Conservation (phyloP, 2,113 vertebrate genomes). For the Pelobates fuscus region DNA sequence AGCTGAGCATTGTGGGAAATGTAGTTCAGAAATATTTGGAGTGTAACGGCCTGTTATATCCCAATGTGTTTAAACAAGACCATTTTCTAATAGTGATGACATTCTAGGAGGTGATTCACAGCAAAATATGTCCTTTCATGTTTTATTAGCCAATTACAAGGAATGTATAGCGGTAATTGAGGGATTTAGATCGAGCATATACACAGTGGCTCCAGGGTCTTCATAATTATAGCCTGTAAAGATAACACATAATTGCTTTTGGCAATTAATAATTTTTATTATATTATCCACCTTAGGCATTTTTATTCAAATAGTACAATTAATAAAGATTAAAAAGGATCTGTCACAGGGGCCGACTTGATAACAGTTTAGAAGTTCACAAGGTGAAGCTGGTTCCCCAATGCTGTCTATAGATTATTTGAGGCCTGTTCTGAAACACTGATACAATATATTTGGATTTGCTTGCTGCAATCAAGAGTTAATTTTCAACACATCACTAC, state of each 20-base stretch:
- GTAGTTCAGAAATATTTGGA: too few relatives aligned
- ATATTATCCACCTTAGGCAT: slow-evolving; percentile 14
- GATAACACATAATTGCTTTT: slow-evolving; percentile 34
- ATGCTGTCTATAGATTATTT: not conserved
- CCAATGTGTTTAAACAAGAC: too few relatives aligned
- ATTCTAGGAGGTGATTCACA: too few relatives aligned
- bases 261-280: slow-evolving; percentile 25
- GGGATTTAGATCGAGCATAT: slow-evolving; percentile 20
- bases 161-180: slow-evolving; percentile 27
- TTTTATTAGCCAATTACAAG: slow-evolving; percentile 32
- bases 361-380: slow-evolving; percentile 15
- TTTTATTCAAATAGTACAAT: slow-evolving; percentile 29
- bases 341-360: slow-evolving; percentile 4
- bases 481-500: not conserved
- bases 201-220: slow-evolving; percentile 13
- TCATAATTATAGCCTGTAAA: slow-evolving; percentile 20
- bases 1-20: too few relatives aligned
- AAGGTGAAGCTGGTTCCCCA: not conserved
- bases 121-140: slow-evolving; percentile 37
- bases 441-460: not conserved
- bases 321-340: slow-evolving; percentile 34
- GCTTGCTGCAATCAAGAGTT: not conserved
- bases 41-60: too few relatives aligned
- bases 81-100: too few relatives aligned
- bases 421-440: not conserved